Percentiles rank a stretch among this genome's conserved stretches.
These are phyloP conservation scores for Conus canariensis DNA, from an alignment of 2,888 invertebrate genomes.

Conservation along the genomic window DNA sequence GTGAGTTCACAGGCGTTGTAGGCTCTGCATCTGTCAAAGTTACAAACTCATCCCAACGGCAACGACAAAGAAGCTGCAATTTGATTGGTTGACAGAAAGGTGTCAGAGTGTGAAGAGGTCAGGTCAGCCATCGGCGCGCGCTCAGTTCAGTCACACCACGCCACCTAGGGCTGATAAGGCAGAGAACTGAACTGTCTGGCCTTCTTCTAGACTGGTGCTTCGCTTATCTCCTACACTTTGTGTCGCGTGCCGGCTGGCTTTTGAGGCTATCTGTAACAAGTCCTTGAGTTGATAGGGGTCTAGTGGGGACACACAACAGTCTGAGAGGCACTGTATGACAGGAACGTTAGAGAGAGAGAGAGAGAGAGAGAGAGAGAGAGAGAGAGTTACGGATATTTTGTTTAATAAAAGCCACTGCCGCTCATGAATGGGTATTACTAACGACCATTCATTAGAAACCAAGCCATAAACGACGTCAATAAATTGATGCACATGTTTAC, in stretches of 20 bases:
- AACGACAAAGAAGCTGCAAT: background rate
- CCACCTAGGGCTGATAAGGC: slow-evolving; percentile 21
- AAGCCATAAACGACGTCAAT: no score
- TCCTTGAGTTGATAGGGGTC: background rate
- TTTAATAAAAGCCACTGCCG: no score
- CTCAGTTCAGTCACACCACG: background rate
- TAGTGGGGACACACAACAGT: no score
- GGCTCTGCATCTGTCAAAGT: background rate
- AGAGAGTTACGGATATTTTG: no score
- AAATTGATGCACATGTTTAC: no score
- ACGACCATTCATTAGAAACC: no score
- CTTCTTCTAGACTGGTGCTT: background rate
- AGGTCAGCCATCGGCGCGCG: background rate
- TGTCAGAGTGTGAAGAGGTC: slow-evolving; percentile 27
- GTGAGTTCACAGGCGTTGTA: no score
- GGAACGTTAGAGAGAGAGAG: no score
- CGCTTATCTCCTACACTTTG: slow-evolving; percentile 2
- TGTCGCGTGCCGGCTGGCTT: background rate
- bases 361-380: no score
- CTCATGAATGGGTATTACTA: no score
- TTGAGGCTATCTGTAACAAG: background rate
- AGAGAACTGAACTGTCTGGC: background rate
- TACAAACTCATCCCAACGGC: background rate
- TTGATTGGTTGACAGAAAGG: slow-evolving; percentile 15
- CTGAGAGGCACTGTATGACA: no score